Percentiles rank a stretch among this genome's conserved stretches.
These are phyloP conservation scores for Amiota mariae DNA, from an alignment of 2,888 invertebrate genomes.

Conservation along the genomic window DNA sequence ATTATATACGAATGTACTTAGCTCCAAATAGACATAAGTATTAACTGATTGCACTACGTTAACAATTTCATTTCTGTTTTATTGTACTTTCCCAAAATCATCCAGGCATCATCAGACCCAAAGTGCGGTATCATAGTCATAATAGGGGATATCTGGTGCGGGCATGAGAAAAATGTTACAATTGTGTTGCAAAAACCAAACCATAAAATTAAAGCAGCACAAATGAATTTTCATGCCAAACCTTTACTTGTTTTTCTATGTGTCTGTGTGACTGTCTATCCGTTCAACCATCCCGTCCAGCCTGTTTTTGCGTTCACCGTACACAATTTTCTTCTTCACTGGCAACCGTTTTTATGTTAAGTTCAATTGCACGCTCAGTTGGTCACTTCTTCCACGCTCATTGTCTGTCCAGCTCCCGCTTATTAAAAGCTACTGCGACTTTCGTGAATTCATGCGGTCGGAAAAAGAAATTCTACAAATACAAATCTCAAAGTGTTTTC, in stretches of 20 bases:
- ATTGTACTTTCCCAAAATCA: conserved; percentile 59
- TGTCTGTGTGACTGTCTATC: no score
- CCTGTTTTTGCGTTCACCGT: conserved; percentile 24
- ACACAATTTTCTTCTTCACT: conserved; percentile 70
- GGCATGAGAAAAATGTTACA: conserved; percentile 55
- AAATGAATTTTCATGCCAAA: conserved; percentile 31
- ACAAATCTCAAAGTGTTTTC: no score
- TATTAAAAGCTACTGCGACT: conserved; percentile 3
- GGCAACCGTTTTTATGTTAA: conserved; percentile 40
- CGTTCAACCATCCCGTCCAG: background rate
- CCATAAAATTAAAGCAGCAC: conserved; percentile 55
- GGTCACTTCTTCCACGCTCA: conserved; percentile 47
- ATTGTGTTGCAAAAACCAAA: conserved; percentile 33
- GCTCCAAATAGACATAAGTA: background rate
- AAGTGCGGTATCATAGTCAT: no score
- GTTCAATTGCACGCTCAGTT: conserved; percentile 69
- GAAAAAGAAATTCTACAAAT: conserved; percentile 1
- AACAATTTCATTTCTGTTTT: conserved; percentile 15
- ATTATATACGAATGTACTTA: conserved; percentile 51
- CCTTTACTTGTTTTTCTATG: conserved; percentile 53
- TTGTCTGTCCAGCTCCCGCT: conserved; percentile 6
- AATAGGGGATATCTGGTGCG: background rate
- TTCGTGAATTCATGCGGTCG: conserved; percentile 40
- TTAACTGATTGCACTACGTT: background rate
- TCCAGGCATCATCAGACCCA: conserved; percentile 9